Evolutionary conservation across 1,140 invertebrate genomes (phyloP).

Genomic region (Bombus picipes): DNA sequence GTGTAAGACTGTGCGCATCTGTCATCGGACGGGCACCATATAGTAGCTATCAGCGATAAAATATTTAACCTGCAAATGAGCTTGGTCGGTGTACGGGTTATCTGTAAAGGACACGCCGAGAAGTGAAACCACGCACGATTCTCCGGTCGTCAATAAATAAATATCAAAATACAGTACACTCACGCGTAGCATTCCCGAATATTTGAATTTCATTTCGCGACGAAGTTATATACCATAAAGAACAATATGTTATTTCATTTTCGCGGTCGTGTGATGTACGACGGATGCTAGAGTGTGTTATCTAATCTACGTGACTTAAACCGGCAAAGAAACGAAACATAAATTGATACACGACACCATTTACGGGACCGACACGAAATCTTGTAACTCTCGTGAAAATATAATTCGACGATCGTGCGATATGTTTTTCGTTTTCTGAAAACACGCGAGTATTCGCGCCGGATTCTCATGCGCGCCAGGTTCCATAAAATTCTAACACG

Average conservation of each 20-base stretch:
- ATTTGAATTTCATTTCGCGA: background rate
- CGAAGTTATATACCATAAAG: background rate
- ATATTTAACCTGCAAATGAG: constrained; percentile 24
- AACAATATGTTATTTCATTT: background rate
- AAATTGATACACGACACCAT: background rate
- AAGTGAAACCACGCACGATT: background rate
- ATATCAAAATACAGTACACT: too few species aligned
- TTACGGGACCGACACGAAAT: background rate
- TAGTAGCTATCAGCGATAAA: background rate
- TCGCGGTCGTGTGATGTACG: background rate
- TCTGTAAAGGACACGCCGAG: background rate
- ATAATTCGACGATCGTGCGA: background rate
- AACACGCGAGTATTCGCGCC: background rate
- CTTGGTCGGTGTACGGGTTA: background rate
- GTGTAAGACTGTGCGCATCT: background rate
- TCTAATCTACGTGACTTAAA: constrained; percentile 32
- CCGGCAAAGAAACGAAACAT: background rate
- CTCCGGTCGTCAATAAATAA: background rate
- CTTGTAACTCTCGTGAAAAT: background rate
- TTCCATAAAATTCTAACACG: background rate
- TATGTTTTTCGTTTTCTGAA: background rate
- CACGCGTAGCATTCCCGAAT: too few species aligned
- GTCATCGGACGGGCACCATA: background rate
- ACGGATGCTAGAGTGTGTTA: background rate
- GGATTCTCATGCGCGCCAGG: background rate